Evolutionary conservation across 2,797 vertebrate species (phyloP), one percentile per base, ranked within the genome.

Genomic region (Furcifer pardalis): DNA sequence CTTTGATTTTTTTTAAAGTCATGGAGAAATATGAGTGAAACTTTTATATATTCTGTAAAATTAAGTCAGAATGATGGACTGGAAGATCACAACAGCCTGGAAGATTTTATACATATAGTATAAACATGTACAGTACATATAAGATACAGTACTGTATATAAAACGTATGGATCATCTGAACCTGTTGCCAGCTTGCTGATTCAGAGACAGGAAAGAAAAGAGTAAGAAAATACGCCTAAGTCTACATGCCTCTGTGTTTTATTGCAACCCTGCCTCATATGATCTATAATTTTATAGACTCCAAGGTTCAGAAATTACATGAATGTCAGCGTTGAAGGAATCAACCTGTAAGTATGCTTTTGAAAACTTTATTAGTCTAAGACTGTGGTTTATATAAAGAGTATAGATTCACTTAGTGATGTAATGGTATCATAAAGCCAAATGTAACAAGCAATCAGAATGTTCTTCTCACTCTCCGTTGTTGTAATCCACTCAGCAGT

Each of bases 401-500:
- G 68, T 60, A 81, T 86, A 62, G 49, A 60, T 52, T 46, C 42
- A n/a, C n/a, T n/a, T n/a, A 25, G 30, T 86, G 75, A 82, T 9
- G n/a, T 73, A 82, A 73, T 73, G 80, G 60, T 79, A 65, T 59
- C 72, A 63, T 56, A 4, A 44, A 60, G 76, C 44, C 79, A 84
- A 88, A 73, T 71, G 87, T 84, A 66, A 46, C 66, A 82, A 89
- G 46, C 59, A 84, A 72, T 73, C 8, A 32, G 69, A 82, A 86
- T 65, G 10, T 75, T 40, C 23, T 15, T 27, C 30, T 80, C 77
- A 49, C 25, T 68, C 15, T 4, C 60, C 73, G 30, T 59, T 74
- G 68, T 60, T 82, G 30, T 44, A 66, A 32, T 37, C 25, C 9
- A 75, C 30, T 74, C 72, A 75, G 52, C 85, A 78, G 66, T 46